These are phyloP conservation scores for Chydorus sphaericus DNA, from an alignment of 2,888 invertebrate genomes.

Conservation along the genomic window DNA sequence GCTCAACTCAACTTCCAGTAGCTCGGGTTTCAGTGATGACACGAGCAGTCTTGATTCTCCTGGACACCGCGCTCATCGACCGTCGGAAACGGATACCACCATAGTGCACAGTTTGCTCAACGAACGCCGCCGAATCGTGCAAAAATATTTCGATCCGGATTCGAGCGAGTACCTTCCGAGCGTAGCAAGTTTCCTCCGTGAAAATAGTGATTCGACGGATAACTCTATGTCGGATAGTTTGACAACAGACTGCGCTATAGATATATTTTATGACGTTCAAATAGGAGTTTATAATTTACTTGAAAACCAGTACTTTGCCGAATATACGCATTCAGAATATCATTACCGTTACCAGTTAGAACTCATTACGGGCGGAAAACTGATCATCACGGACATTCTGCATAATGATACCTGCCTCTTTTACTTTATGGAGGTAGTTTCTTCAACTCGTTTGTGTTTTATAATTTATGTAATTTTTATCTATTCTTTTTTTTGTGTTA, in stretches of 20 bases:
- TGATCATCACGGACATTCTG: constrained; percentile 71
- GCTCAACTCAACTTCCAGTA: constrained; percentile 19
- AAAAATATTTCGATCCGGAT: constrained; percentile 59
- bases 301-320: constrained; percentile 52
- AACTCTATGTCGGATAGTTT: too few species aligned
- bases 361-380: constrained; percentile 61
- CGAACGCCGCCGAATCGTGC: constrained; percentile 54
- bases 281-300: constrained; percentile 49
- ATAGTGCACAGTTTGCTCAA: constrained; percentile 5
- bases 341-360: constrained; percentile 89
- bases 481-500: constrained; percentile 19
- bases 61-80: constrained; percentile 18
- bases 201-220: neutral
- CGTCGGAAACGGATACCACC: constrained; percentile 2
- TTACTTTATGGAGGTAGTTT: constrained; percentile 72
- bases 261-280: constrained; percentile 59
- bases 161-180: constrained; percentile 42
- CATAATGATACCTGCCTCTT: constrained; percentile 81
- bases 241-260: constrained; percentile 42
- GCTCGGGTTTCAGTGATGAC: constrained; percentile 9
- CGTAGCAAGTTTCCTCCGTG: constrained; percentile 29
- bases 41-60: constrained; percentile 24
- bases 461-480: neutral
- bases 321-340: constrained; percentile 69
- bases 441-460: neutral